phyloP scores from a whole-genome alignment of 2,113 vertebrate species.

The Lycaon pictus region DNA sequence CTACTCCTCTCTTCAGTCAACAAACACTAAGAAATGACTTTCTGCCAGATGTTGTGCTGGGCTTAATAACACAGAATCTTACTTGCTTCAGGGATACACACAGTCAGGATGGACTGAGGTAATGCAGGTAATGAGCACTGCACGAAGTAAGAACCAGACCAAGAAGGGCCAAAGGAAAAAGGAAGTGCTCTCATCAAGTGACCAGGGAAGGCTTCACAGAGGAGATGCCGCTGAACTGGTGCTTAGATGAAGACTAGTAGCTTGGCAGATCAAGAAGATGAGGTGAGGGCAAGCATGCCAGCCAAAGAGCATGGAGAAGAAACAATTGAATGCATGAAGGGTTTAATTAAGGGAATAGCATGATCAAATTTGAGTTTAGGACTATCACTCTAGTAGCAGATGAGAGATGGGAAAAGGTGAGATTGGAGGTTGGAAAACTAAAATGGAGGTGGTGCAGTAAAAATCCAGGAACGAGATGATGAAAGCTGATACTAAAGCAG shows the following conservation, averaged over 20 bases:
- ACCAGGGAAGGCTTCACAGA: conserved; percentile 34
- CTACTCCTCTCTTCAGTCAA: not conserved
- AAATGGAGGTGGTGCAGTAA: not conserved
- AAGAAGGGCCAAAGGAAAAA: not conserved
- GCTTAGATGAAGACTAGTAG: conserved; percentile 23
- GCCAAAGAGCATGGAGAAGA: not conserved
- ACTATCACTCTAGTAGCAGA: not conserved
- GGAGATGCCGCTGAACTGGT: not conserved
- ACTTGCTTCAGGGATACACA: not conserved
- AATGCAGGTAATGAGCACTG: not conserved
- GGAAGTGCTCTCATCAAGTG: not conserved
- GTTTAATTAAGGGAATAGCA: conserved; percentile 47
- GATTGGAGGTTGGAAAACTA: not conserved
- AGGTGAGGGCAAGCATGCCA: conserved; percentile 9
- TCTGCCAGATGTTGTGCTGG: not conserved
- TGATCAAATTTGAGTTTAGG: conserved; percentile 37
- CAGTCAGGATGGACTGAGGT: not conserved
- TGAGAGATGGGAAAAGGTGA: conserved; percentile 24
- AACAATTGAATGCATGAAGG: conserved; percentile 34
- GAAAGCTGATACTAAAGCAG: not conserved
- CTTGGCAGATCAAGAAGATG: not conserved
- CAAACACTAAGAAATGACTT: not conserved
- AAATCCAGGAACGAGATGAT: conserved; percentile 19
- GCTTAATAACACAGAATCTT: conserved; percentile 1
- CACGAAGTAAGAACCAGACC: conserved; percentile 19